Evolutionary conservation across 2,888 invertebrate genomes (phyloP).

Genomic region (Leptinotarsa peninsularis): DNA sequence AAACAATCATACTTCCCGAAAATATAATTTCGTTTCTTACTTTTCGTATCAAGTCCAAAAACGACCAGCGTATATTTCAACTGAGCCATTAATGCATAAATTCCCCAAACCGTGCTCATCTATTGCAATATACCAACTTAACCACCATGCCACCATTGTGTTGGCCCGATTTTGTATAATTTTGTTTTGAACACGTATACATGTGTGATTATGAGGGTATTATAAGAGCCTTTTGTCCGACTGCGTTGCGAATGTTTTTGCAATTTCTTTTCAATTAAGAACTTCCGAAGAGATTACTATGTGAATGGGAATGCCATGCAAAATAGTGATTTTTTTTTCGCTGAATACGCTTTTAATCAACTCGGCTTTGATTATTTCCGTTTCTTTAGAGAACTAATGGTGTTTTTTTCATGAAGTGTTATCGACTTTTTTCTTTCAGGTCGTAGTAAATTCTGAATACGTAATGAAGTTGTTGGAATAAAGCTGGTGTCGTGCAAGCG

Average conservation of each 20-base stretch:
- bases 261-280: constrained; percentile 29
- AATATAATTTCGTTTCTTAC: no score
- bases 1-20: no score
- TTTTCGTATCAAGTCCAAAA: background rate
- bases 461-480: no score
- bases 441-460: no score
- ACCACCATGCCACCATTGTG: constrained; percentile 18
- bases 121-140: constrained; percentile 16
- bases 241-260: constrained; percentile 2
- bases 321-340: background rate
- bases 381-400: background rate
- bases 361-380: background rate
- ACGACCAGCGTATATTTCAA: constrained; percentile 10
- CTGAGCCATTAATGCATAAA: constrained; percentile 18
- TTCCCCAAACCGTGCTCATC: constrained; percentile 8
- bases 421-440: no score
- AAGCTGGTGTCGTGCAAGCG: no score
- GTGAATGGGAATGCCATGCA: background rate
- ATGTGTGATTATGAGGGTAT: constrained; percentile 23
- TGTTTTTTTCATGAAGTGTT: no score
- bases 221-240: constrained; percentile 17
- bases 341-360: background rate
- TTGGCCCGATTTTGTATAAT: constrained; percentile 23
- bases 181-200: constrained; percentile 18
- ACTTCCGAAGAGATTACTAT: constrained; percentile 4